Evolutionary conservation across 2,888 invertebrate genomes (phyloP), one percentile per base, ranked within the genome.

Genomic region (Thymelicus sylvestris): DNA sequence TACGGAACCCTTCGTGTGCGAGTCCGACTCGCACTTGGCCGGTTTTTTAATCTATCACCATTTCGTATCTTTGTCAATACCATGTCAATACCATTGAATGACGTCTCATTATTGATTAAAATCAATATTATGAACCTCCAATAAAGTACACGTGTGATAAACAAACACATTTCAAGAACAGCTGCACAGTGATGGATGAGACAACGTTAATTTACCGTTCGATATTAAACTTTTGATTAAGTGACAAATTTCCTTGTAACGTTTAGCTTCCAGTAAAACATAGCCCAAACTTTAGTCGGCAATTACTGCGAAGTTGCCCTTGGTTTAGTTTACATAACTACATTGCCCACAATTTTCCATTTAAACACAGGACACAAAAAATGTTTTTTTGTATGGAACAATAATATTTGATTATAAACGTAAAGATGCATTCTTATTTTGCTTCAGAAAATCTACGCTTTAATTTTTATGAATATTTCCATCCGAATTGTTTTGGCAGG

Each of bases 241-340:
- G 64, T 70, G 70, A 65, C 60, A 70, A 65, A 60, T 70, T 48
- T 59, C 64, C 24, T 19, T 64, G 65, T 65, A 70, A 64, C 72
- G 74, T 74, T 74, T 74, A 76, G 73, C 72, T 66, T 73, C 72
- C 74, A 73, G 76, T 76, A 76, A 75, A 76, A 75, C 77, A 77
- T 78, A 74, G 73, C 73, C 71, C 76, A 74, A 74, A 77, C 67
- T 76, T 70, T 73, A 76, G 79, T 76, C 71, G 67, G 79, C 79
- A 83, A 83, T 84, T 83, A 83, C 79, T 73, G 75, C 72, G 73
- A 76, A 82, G 79, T 80, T 81, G 71, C 66, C 74, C 74, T 60
- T 75, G 77, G 74, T 72, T 71, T 74, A 75, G 73, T 76, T 76
- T 76, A 76, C 73, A 75, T 78, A 75, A 76, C 77, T 74, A 38